Conservation (phyloP, 2,113 vertebrate genomes). For the Ascaphus truei region DNA sequence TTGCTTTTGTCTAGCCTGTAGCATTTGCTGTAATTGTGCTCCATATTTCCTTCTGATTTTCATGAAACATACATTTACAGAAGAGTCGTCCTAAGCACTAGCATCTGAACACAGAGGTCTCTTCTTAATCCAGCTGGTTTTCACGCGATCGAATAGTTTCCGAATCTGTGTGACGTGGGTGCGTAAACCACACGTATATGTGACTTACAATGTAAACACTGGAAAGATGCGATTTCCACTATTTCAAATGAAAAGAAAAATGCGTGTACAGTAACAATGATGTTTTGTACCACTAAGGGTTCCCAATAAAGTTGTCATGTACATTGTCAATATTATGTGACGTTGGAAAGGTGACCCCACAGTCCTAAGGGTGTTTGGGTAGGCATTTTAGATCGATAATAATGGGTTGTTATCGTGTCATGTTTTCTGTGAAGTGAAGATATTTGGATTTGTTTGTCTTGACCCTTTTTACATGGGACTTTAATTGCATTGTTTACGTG, state of each 20-base stretch:
- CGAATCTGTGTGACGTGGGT: not conserved
- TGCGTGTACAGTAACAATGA: not conserved
- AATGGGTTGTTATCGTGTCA: not conserved
- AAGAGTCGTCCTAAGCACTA: not conserved
- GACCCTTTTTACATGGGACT: not conserved
- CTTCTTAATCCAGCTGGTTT: not conserved
- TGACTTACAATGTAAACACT: constrained; percentile 9
- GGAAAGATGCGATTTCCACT: constrained; percentile 15
- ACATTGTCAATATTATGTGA: not conserved
- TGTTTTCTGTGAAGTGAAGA: no score
- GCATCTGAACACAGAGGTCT: not conserved
- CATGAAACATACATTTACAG: no score
- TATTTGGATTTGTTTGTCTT: no score
- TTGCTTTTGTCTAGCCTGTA: no score
- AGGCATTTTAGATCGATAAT: not conserved
- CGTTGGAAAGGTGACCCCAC: no score
- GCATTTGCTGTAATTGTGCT: no score
- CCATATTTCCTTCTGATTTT: no score
- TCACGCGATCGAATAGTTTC: not conserved
- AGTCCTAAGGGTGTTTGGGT: not conserved
- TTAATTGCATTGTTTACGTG: not conserved
- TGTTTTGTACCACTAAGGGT: constrained; percentile 21
- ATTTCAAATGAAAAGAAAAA: not conserved
- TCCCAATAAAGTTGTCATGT: constrained; percentile 5
- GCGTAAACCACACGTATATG: not conserved